These are phyloP conservation scores for Rhopalosiphum maidis DNA, from an alignment of 1,140 invertebrate species.

Conservation along the genomic window DNA sequence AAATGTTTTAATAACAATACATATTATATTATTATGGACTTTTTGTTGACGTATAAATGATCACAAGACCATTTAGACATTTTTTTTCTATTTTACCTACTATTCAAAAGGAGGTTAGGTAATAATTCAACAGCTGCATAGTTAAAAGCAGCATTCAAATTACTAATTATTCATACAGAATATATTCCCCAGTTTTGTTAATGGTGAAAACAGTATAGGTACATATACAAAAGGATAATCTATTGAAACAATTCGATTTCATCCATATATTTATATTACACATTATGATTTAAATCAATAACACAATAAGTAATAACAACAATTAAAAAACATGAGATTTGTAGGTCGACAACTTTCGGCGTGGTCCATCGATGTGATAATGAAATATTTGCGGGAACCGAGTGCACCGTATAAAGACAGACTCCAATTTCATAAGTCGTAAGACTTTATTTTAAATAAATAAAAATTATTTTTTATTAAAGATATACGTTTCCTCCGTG, in stretches of 20 bases:
- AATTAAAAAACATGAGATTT: constrained; percentile 1
- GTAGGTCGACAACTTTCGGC: not conserved
- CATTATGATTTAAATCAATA: not conserved
- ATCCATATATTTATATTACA: not conserved
- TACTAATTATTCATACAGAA: too few relatives aligned
- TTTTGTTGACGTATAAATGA: too few relatives aligned
- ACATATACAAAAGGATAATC: not conserved
- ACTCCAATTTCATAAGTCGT: not conserved
- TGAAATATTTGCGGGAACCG: not conserved
- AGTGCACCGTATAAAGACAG: not conserved
- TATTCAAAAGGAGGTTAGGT: too few relatives aligned
- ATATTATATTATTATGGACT: too few relatives aligned
- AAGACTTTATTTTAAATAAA: not conserved
- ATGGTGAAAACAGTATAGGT: not conserved
- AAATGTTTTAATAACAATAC: too few relatives aligned
- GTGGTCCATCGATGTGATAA: not conserved
- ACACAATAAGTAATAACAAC: not conserved
- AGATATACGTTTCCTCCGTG: not conserved
- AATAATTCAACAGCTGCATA: too few relatives aligned
- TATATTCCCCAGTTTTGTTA: not conserved
- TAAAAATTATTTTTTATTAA: not conserved
- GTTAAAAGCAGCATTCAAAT: too few relatives aligned
- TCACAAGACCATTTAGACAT: too few relatives aligned
- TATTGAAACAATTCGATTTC: not conserved
- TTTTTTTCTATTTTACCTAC: too few relatives aligned